Evolutionary conservation across 2,797 vertebrate genomes (phyloP).

Genomic region (Aplochiton taeniatus): DNA sequence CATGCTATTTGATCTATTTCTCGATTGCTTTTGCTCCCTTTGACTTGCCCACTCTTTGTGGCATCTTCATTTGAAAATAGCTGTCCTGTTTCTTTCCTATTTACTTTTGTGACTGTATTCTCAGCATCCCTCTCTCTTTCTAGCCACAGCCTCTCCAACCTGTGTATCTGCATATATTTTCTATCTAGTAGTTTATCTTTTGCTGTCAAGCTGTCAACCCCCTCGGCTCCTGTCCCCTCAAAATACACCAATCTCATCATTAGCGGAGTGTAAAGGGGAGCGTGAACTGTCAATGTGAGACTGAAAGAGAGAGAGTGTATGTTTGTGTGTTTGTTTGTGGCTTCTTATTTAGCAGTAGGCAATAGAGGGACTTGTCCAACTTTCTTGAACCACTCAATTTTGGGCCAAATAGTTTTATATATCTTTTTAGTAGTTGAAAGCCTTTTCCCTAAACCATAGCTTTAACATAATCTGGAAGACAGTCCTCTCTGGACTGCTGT

Average conservation of each 20-base stretch:
- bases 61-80: background rate
- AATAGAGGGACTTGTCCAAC: no score
- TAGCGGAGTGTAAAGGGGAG: no score
- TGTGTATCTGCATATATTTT: background rate
- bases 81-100: no score
- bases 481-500: slow-evolving; percentile 4
- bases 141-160: background rate
- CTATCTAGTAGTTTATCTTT: no score
- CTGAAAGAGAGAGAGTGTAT: background rate
- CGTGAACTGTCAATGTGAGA: no score
- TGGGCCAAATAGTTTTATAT: no score
- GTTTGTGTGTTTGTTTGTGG: background rate
- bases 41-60: background rate
- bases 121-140: background rate
- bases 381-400: no score
- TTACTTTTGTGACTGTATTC: slow-evolving; percentile 1
- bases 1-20: background rate
- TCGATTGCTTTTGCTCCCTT: background rate
- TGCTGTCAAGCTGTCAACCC: no score
- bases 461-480: background rate
- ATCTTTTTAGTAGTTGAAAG: no score
- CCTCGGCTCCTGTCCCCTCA: background rate
- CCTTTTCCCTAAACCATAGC: no score
- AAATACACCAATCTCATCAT: no score
- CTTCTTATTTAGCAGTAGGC: no score